phyloP scores from a whole-genome alignment of 2,888 invertebrate genomes.

The Phaedon cochleariae region DNA sequence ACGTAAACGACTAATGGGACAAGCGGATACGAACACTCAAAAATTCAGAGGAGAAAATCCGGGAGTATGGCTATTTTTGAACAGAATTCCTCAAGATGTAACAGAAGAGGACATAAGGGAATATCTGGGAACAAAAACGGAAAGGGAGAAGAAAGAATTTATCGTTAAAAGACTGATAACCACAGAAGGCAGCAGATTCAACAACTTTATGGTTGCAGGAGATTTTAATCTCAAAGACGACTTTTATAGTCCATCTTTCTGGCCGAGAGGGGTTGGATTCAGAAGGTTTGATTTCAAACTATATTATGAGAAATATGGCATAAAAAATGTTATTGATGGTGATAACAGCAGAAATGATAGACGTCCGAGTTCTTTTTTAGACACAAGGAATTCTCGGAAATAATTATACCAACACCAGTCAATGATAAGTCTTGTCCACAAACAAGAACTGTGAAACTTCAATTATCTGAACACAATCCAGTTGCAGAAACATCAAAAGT shows the following conservation, averaged over 20 bases:
- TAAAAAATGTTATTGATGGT: conserved; percentile 1
- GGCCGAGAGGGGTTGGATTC: conserved; percentile 6
- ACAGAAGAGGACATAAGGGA: conserved; percentile 12
- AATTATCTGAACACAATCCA: not conserved
- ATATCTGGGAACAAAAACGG: conserved; percentile 11
- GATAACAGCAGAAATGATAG: not conserved
- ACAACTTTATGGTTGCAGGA: conserved; percentile 10
- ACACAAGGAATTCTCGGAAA: conserved; percentile 5
- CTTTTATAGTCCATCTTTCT: conserved; percentile 8
- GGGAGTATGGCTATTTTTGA: conserved; percentile 16
- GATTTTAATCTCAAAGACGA: conserved; percentile 8
- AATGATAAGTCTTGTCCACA: too few species aligned
- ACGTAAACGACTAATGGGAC: too few species aligned
- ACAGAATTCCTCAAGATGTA: conserved; percentile 10
- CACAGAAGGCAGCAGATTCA: not conserved
- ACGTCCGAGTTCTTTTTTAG: conserved; percentile 11
- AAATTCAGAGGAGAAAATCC: conserved; percentile 8
- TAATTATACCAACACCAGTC: too few species aligned
- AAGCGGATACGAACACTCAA: not conserved
- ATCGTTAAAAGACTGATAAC: conserved; percentile 16
- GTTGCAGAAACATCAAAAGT: conserved; percentile 4
- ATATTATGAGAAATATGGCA: conserved; percentile 10
- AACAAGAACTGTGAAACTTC: not conserved
- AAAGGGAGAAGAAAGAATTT: conserved; percentile 8
- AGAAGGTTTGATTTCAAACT: conserved; percentile 18